Evolutionary conservation across 1,140 invertebrate genomes (phyloP), one percentile per base, ranked within the genome.

Genomic region (Tetraneura akinire): DNA sequence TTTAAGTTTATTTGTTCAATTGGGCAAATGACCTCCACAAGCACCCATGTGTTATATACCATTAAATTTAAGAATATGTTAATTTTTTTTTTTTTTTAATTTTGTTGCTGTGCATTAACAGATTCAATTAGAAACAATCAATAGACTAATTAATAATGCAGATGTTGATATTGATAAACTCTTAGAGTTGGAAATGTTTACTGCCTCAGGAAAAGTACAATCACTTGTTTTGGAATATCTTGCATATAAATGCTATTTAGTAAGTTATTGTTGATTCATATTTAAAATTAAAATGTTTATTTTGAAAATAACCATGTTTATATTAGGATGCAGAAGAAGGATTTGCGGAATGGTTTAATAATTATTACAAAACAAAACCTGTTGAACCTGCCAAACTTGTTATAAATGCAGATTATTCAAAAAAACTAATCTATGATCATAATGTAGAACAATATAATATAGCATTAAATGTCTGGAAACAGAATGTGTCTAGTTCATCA

Each of bases 401-500:
- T 10, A 64, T 86, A 21, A 90, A 90, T 84, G 90, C 90, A 8
- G 90, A 91, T 45, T 97, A 96, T 83, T 92, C 94, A 1, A 94
- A 97, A 84, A 93, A 92, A 85, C 92, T 97, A 70, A 93, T 93
- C 9, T 89, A 92, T 84, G 93, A 97, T 85, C 94, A 96, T 83
- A 90, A 90, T 84, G 87, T 91, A 81, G 91, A 93, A 80, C 91
- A 93, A 83, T 92, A 94, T 83, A 89, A 92, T 82, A 87, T 88
- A 13, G 93, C 96, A 83, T 85, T 92, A 71, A 90, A 91, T 21
- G 88, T 92, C 53, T 98, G 96, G 96, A 90, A 91, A 80, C 85
- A 88, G 51, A 87, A 88, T 13, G 87, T 93, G 76, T 84, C 88
- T 26, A 86, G 89, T 82, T 90, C 91, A 66, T 90, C 91, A 3